Evolutionary conservation across 2,888 invertebrate species (phyloP).

Genomic region (Cheilosia vulpina): DNA sequence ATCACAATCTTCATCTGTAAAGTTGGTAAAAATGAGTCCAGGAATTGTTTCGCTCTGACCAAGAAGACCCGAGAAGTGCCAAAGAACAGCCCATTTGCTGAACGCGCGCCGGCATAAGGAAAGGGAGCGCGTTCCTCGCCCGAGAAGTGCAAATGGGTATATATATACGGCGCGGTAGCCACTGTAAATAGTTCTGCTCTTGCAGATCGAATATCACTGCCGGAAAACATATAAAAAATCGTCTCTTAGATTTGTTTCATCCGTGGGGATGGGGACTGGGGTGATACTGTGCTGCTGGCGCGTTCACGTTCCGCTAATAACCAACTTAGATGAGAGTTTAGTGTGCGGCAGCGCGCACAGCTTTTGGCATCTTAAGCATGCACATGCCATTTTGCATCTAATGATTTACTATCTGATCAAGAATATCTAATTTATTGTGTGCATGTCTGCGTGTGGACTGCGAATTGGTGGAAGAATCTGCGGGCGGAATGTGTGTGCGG

Average conservation of each 20-base stretch:
- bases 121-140: conserved; percentile 37
- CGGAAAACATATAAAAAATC: conserved; percentile 74
- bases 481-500: conserved; percentile 44
- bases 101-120: conserved; percentile 2
- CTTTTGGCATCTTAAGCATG: conserved; percentile 70
- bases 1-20: conserved; percentile 72
- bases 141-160: conserved; percentile 67
- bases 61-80: conserved; percentile 53
- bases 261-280: conserved; percentile 25
- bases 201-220: conserved; percentile 74
- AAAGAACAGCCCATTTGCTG: conserved; percentile 52
- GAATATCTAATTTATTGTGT: conserved; percentile 74
- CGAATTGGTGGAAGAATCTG: conserved; percentile 19
- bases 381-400: conserved; percentile 75
- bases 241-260: conserved; percentile 64
- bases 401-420: conserved; percentile 75
- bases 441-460: conserved; percentile 54
- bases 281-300: conserved; percentile 19
- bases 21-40: conserved; percentile 66
- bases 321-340: conserved; percentile 70
- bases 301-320: conserved; percentile 70
- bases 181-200: conserved; percentile 47
- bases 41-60: conserved; percentile 65
- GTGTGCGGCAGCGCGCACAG: conserved; percentile 50
- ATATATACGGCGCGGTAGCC: conserved; percentile 36